Evolutionary conservation across 2,888 invertebrate genomes (phyloP), one percentile per base, ranked within the genome.

Genomic region (Clanis bilineata): DNA sequence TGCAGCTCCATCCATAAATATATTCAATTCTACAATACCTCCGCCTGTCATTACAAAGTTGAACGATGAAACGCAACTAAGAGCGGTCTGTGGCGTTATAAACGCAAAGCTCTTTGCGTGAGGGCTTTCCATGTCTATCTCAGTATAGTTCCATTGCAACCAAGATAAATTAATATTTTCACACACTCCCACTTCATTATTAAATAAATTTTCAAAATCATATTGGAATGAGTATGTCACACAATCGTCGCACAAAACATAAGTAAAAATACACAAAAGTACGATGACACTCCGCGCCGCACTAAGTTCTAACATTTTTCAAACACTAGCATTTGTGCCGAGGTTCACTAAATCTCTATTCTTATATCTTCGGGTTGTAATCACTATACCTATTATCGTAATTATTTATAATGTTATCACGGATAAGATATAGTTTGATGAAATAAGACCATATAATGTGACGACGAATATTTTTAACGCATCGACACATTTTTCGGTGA

Each of bases 141-240:
- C 44, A 1, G 66, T 55, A 38, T 82, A 86, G 6, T 56, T 61
- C 4, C 70, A 69, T 18, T 73, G 56, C 1, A 65, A 62, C 86
- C 85, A 86, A 25, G 64, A 44, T 18, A 15, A 1, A 41, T 41
- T 41, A 22, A 38, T n/a, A 7, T 3, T n/a, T 5, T 7, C 62
- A n/a, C 21, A 60, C 83, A 86, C 3, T 1, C 69, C 68, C 18
- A 51, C 45, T 23, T 68, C 64, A 56, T 72, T 68, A 15, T 61
- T 64, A 60, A 87, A 87, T 3, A 68, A 59, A 4, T 65, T 64
- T 1, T 74, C 67, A 28, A 72, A 79, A 3, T 71, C 70, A 10
- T 77, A 71, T 61, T 80, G 82, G 60, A 85, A 85, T 38, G 75
- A 72, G 62, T 78, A 80, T 45, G 69, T 72, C 12, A 80, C 71